These are phyloP conservation scores for Cheilinus undulatus DNA, from an alignment of 2,113 vertebrate species.

Conservation along the genomic window DNA sequence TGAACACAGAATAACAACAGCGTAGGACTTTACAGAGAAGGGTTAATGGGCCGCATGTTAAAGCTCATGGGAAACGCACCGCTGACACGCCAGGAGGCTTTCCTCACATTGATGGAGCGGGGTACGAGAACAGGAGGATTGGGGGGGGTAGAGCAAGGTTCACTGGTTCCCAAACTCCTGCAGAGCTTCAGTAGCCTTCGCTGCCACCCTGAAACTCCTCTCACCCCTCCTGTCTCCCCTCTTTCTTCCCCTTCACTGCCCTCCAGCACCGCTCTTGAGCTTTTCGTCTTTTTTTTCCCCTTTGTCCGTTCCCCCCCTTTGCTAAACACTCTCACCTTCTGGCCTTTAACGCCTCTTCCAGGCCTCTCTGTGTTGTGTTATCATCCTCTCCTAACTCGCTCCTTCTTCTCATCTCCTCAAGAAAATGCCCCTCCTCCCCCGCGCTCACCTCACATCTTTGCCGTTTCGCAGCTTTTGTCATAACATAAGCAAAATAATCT, in stretches of 20 bases:
- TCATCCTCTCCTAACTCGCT: constrained; percentile 13
- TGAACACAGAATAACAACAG: constrained; percentile 44
- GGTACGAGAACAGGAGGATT: constrained; percentile 40
- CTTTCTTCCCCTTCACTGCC: constrained; percentile 72
- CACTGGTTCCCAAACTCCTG: constrained; percentile 80
- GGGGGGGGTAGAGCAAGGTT: constrained; percentile 64
- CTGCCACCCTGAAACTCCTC: constrained; percentile 70
- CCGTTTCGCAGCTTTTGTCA: constrained; percentile 29
- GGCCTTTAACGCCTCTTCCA: constrained; percentile 59
- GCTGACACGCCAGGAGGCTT: constrained; percentile 70
- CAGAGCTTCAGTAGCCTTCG: constrained; percentile 74
- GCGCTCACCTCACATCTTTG: constrained; percentile 25
- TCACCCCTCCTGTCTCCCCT: constrained; percentile 68
- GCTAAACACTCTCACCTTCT: constrained; percentile 59
- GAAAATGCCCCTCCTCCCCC: constrained; percentile 1
- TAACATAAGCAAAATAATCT: constrained; percentile 29
- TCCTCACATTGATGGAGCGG: constrained; percentile 77
- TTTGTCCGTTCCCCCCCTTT: background rate
- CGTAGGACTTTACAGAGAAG: constrained; percentile 38
- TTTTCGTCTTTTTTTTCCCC: constrained; percentile 57
- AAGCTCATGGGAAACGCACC: constrained; percentile 77
- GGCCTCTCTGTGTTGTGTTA: constrained; percentile 40
- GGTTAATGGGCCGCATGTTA: constrained; percentile 71
- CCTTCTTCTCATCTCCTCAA: background rate
- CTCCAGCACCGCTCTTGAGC: constrained; percentile 50